These are phyloP conservation scores for Heliconius ismenius DNA, from an alignment of 2,888 invertebrate genomes.

Conservation along the genomic window DNA sequence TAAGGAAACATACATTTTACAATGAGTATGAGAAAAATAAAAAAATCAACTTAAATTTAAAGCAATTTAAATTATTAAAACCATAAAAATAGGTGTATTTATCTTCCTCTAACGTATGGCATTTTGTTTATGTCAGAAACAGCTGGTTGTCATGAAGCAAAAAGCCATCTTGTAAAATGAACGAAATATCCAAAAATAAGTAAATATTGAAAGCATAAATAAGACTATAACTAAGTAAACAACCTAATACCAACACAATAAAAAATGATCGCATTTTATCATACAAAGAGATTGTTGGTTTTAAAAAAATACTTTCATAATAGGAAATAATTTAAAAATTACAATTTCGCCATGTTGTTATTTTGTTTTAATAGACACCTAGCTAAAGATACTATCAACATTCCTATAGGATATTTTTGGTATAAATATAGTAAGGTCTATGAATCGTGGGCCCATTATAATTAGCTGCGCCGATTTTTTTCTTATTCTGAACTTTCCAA, in stretches of 20 bases:
- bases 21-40: slow-evolving; percentile 3
- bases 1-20: slow-evolving; percentile 9
- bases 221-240: slow-evolving; percentile 57
- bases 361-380: slow-evolving; percentile 9
- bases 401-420: slow-evolving; percentile 18
- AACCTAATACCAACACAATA: slow-evolving; percentile 54
- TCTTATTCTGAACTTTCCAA: slow-evolving; percentile 11
- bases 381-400: slow-evolving; percentile 21
- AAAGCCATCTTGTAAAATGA: slow-evolving; percentile 29
- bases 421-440: not conserved
- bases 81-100: not conserved
- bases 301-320: slow-evolving; percentile 3
- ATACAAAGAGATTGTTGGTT: slow-evolving; percentile 4
- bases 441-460: no score
- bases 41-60: slow-evolving; percentile 15
- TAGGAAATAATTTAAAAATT: slow-evolving; percentile 9
- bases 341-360: slow-evolving; percentile 2
- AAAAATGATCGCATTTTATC: not conserved
- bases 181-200: slow-evolving; percentile 60
- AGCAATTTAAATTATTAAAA: not conserved
- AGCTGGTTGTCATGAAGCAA: not conserved
- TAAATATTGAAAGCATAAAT: slow-evolving; percentile 63
- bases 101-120: slow-evolving; percentile 8
- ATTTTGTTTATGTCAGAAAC: not conserved
- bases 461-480: no score